phyloP scores from a whole-genome alignment of 2,113 vertebrate genomes.

The Thermophis baileyi region DNA sequence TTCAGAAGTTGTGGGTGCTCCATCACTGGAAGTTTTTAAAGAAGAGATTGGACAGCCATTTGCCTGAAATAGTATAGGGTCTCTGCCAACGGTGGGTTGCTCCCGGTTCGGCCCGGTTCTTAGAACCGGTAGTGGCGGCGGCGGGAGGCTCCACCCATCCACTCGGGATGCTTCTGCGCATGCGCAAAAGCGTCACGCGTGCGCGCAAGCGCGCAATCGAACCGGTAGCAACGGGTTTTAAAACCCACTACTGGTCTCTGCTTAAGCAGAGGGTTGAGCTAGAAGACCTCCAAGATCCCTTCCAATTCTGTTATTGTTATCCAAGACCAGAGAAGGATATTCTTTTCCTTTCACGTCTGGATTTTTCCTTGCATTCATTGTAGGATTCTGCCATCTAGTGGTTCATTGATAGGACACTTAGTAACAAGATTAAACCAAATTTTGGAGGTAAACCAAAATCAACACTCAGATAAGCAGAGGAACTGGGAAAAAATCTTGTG shows the following conservation, averaged over 20 bases:
- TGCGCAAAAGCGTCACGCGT: too few relatives aligned
- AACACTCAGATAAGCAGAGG: not conserved
- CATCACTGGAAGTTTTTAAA: not conserved
- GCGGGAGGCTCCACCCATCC: too few relatives aligned
- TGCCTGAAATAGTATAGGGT: not conserved
- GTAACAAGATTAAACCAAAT: not conserved
- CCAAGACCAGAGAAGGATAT: not conserved
- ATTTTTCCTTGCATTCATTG: not conserved
- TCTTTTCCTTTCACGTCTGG: not conserved
- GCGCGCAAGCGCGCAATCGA: too few relatives aligned
- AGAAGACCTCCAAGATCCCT: not conserved
- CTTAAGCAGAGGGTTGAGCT: not conserved
- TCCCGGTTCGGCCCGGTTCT: too few relatives aligned
- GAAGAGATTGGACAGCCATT: not conserved
- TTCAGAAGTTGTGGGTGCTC: not conserved
- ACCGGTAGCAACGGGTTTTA: too few relatives aligned
- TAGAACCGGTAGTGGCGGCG: too few relatives aligned
- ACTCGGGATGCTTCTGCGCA: too few relatives aligned
- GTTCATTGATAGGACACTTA: not conserved
- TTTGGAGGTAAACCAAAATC: not conserved
- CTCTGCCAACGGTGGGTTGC: too few relatives aligned
- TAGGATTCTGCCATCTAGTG: slow-evolving; percentile 15
- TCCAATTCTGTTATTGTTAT: not conserved
- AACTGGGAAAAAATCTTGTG: not conserved
- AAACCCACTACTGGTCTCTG: too few relatives aligned